These are phyloP conservation scores for Hydra vulgaris DNA, from an alignment of 30 jellyfish, hydroid and myxozoan species.

Conservation along the genomic window DNA sequence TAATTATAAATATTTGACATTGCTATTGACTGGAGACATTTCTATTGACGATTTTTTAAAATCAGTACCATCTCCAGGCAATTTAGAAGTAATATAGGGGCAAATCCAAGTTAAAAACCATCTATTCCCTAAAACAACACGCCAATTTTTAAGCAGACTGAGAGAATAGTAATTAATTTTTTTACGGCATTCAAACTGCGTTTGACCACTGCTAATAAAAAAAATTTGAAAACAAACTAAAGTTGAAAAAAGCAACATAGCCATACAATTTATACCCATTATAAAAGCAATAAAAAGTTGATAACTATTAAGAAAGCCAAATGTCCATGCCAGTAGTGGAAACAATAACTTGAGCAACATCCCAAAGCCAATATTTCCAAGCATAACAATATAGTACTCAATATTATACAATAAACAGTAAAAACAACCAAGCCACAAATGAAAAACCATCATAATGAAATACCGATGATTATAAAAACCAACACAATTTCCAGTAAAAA, in stretches of 20 bases:
- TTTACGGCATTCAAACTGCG: constrained; percentile 89
- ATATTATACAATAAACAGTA: constrained; percentile 46
- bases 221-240: constrained; percentile 64
- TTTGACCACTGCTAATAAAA: constrained; percentile 87
- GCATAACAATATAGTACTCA: constrained; percentile 44
- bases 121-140: constrained; percentile 59
- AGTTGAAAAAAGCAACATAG: constrained; percentile 67
- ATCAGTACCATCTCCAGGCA: constrained; percentile 87
- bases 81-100: constrained; percentile 40
- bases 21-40: constrained; percentile 13
- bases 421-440: constrained; percentile 70
- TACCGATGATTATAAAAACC: constrained; percentile 79
- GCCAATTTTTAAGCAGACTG: constrained; percentile 43
- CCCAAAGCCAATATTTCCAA: constrained; percentile 42
- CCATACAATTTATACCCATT: constrained; percentile 62
- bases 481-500: constrained; percentile 86
- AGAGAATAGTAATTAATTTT: constrained; percentile 33
- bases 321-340: constrained; percentile 56
- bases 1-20: constrained; percentile 6
- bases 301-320: constrained; percentile 40
- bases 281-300: constrained; percentile 51
- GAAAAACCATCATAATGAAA: constrained; percentile 48
- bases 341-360: constrained; percentile 45
- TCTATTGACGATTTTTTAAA: constrained; percentile 19
- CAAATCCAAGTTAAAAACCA: constrained; percentile 68